These are phyloP conservation scores for Microctonus brassicae DNA, from an alignment of 2,888 invertebrate genomes.

Conservation along the genomic window DNA sequence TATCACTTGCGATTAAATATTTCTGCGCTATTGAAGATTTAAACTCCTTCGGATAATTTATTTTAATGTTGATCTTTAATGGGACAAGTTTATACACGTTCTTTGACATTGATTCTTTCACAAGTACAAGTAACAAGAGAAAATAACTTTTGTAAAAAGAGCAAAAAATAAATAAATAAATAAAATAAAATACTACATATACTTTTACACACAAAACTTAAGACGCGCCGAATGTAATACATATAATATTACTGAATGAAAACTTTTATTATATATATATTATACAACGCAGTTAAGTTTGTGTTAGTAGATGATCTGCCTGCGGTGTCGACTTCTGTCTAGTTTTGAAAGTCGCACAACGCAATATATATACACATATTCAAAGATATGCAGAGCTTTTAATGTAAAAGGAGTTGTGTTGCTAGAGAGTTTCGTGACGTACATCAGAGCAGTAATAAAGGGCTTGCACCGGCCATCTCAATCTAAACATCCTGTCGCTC, in stretches of 20 bases:
- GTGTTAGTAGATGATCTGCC: slow-evolving; percentile 5
- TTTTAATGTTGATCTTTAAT: neutral
- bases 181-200: neutral
- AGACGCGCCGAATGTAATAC: neutral
- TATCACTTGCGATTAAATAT: neutral
- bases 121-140: neutral
- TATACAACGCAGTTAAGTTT: neutral
- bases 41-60: neutral
- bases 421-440: slow-evolving; percentile 35
- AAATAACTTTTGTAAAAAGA: neutral
- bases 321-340: slow-evolving; percentile 18
- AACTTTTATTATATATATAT: slow-evolving; percentile 1
- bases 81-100: neutral
- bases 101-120: neutral
- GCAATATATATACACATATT: neutral
- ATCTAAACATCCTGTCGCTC: slow-evolving; percentile 61
- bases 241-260: neutral
- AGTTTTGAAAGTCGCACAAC: slow-evolving; percentile 8
- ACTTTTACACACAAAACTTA: neutral
- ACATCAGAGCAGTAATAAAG: slow-evolving; percentile 52
- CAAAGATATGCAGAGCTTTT: slow-evolving; percentile 1
- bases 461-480: slow-evolving; percentile 49
- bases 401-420: neutral
- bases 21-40: neutral
- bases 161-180: neutral